Evolutionary conservation across 2,113 vertebrate genomes (phyloP).

Genomic region (Puffinus mauretanicus): DNA sequence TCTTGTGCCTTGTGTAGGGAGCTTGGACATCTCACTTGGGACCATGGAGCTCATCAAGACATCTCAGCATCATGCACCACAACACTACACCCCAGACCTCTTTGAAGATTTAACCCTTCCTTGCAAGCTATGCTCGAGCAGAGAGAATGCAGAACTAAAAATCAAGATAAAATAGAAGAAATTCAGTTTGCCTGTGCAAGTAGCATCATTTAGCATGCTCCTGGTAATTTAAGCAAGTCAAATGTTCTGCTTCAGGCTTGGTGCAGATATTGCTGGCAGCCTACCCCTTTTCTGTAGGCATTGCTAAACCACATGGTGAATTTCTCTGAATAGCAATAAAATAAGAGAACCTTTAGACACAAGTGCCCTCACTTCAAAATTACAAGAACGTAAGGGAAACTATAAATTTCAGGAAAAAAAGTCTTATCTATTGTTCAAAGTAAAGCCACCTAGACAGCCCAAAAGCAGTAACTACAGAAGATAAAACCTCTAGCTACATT

Average conservation of each 20-base stretch:
- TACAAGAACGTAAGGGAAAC: not conserved
- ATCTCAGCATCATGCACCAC: not conserved
- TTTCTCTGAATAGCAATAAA: not conserved
- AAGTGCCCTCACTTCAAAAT: not conserved
- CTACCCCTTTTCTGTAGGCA: not conserved
- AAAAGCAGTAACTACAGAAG: not conserved
- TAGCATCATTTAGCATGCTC: not conserved
- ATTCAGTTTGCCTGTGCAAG: not conserved
- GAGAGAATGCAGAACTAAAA: not conserved
- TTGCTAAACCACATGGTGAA: not conserved
- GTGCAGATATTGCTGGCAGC: not conserved
- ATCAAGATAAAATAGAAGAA: not conserved
- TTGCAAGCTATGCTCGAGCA: not conserved
- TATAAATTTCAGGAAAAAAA: not conserved
- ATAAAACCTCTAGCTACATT: not conserved
- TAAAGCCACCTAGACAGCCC: not conserved
- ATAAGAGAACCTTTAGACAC: not conserved
- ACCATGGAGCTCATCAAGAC: not conserved
- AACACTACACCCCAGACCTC: not conserved
- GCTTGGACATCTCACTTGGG: not conserved
- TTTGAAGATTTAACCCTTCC: not conserved
- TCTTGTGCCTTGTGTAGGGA: not conserved
- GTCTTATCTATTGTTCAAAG: not conserved
- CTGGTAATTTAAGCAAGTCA: not conserved
- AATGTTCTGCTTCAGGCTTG: not conserved